Evolutionary conservation across 2,113 vertebrate genomes (phyloP).

Genomic region (Excalfactoria chinensis): DNA sequence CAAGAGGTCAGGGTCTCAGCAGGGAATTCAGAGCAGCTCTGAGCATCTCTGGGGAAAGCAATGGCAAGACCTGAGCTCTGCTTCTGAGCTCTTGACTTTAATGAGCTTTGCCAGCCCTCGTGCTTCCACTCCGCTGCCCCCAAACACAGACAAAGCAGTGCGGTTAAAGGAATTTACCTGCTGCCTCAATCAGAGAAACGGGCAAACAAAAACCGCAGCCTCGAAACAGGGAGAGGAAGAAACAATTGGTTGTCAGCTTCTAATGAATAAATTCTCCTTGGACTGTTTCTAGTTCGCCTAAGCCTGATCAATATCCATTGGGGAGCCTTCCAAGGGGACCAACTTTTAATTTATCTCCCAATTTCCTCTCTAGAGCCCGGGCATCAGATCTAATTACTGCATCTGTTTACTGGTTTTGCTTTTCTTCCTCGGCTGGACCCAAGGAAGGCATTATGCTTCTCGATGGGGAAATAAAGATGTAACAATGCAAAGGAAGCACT

Average conservation of each 20-base stretch:
- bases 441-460: not conserved
- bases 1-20: not conserved
- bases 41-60: not conserved
- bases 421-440: not conserved
- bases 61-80: slow-evolving; percentile 60
- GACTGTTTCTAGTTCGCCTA: slow-evolving; percentile 72
- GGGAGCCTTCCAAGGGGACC: slow-evolving; percentile 63
- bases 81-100: slow-evolving; percentile 51
- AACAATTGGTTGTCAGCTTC: slow-evolving; percentile 87
- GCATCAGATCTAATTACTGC: slow-evolving; percentile 62
- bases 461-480: slow-evolving; percentile 23
- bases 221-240: slow-evolving; percentile 40
- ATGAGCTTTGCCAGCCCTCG: slow-evolving; percentile 35
- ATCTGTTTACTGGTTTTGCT: slow-evolving; percentile 44
- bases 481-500: not conserved
- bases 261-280: slow-evolving; percentile 89
- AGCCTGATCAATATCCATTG: slow-evolving; percentile 85
- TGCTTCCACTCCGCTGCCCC: slow-evolving; percentile 40
- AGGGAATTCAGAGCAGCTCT: not conserved
- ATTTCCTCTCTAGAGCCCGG: slow-evolving; percentile 76
- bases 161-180: slow-evolving; percentile 66
- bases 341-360: slow-evolving; percentile 87
- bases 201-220: slow-evolving; percentile 51
- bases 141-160: slow-evolving; percentile 53
- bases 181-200: slow-evolving; percentile 18